Percentiles rank a stretch among this genome's conserved stretches.
phyloP scores from a whole-genome alignment of 2,797 vertebrate species.

The Emydoidea blandingii region DNA sequence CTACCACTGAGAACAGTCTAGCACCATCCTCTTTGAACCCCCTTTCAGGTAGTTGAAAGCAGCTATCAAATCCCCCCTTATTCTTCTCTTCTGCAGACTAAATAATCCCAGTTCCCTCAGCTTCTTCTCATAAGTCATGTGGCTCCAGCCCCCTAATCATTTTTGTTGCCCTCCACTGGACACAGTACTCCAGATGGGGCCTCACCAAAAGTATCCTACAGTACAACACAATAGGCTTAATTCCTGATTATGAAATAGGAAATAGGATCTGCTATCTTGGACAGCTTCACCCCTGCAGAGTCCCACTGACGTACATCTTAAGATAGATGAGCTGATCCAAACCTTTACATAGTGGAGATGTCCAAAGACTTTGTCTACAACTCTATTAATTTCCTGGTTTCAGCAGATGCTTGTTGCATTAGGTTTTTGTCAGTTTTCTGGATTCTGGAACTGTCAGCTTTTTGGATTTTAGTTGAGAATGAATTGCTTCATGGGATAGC shows the following conservation, averaged over 20 bases:
- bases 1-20: no score
- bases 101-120: no score
- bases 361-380: not conserved
- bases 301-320: conserved; percentile 16
- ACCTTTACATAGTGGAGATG: not conserved
- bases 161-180: no score
- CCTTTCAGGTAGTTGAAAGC: no score
- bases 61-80: no score
- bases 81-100: no score
- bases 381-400: conserved; percentile 9
- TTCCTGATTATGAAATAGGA: conserved; percentile 57
- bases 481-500: not conserved
- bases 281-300: conserved; percentile 30
- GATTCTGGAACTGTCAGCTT: not conserved
- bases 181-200: no score
- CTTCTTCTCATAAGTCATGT: no score
- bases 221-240: not conserved
- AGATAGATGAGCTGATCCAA: conserved; percentile 9
- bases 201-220: not conserved
- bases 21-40: no score
- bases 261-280: conserved; percentile 30
- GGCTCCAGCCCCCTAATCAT: no score
- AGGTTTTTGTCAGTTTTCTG: not conserved
- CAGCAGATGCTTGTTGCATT: not conserved
- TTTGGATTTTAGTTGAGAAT: not conserved